Conservation (phyloP, 2,113 vertebrate genomes). For the Myrmophylax atrothorax region DNA sequence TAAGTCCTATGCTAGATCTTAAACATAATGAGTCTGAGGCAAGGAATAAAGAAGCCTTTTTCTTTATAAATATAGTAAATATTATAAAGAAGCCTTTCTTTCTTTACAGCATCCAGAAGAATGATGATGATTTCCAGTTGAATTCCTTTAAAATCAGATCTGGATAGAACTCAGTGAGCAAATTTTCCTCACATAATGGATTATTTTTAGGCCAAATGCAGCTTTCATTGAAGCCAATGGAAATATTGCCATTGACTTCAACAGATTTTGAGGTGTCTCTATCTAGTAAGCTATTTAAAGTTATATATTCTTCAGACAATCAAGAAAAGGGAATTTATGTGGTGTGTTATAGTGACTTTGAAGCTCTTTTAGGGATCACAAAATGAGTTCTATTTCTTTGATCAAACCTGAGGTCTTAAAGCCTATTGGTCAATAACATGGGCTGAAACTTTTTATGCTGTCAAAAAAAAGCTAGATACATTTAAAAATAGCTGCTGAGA, state of each 20-base stretch:
- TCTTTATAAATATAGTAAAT: not conserved
- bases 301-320: not conserved
- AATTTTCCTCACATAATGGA: not conserved
- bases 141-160: constrained; percentile 3
- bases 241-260: constrained; percentile 7
- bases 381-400: not conserved
- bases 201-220: constrained; percentile 2
- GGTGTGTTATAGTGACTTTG: not conserved
- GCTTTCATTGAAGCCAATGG: not conserved
- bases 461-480: not conserved
- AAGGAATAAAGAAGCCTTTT: not conserved
- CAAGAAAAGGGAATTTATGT: not conserved
- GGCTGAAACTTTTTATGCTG: not conserved
- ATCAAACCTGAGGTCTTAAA: not conserved
- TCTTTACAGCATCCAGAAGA: not conserved
- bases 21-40: not conserved
- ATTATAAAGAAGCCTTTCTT: not conserved
- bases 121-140: constrained; percentile 4
- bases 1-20: not conserved
- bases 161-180: not conserved
- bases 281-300: not conserved
- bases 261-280: not conserved
- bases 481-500: constrained; percentile 13
- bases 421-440: not conserved
- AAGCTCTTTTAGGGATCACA: not conserved